These are phyloP conservation scores for Macroglossus sobrinus DNA, from an alignment of 2,113 vertebrate genomes.

Conservation along the genomic window DNA sequence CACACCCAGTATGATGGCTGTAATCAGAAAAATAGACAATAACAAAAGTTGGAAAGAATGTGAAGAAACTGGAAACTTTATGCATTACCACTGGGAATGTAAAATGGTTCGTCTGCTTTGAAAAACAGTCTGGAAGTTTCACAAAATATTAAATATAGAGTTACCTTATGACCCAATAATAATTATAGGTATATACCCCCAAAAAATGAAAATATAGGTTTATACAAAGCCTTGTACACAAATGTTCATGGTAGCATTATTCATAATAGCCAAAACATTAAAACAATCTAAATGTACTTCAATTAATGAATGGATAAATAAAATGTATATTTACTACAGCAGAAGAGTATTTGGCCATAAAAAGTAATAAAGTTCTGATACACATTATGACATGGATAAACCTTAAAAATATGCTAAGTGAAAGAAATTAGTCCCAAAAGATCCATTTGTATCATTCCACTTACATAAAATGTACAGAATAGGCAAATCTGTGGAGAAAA, in stretches of 20 bases:
- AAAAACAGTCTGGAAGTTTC: not conserved
- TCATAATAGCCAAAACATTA: not conserved
- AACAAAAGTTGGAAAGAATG: not conserved
- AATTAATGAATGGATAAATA: not conserved
- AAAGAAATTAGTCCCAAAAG: not conserved
- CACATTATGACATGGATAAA: not conserved
- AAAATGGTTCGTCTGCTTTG: not conserved
- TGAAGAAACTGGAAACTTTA: fast-evolving
- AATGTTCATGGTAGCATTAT: not conserved
- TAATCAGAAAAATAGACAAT: too few species aligned
- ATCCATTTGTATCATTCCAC: not conserved
- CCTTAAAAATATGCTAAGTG: not conserved
- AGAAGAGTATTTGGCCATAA: not conserved
- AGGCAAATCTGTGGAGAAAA: not conserved
- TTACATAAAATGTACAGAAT: not conserved
- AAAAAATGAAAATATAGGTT: not conserved
- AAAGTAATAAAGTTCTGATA: not conserved
- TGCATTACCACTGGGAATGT: too few species aligned
- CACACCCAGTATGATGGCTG: fast-evolving
- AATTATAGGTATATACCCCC: not conserved
- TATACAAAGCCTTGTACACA: not conserved
- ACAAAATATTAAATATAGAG: not conserved
- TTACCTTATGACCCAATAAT: not conserved
- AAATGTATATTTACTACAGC: not conserved
- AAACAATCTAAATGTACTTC: not conserved